Evolutionary conservation across 2,797 vertebrate genomes (phyloP).

Genomic region (Gymnodraco acuticeps): DNA sequence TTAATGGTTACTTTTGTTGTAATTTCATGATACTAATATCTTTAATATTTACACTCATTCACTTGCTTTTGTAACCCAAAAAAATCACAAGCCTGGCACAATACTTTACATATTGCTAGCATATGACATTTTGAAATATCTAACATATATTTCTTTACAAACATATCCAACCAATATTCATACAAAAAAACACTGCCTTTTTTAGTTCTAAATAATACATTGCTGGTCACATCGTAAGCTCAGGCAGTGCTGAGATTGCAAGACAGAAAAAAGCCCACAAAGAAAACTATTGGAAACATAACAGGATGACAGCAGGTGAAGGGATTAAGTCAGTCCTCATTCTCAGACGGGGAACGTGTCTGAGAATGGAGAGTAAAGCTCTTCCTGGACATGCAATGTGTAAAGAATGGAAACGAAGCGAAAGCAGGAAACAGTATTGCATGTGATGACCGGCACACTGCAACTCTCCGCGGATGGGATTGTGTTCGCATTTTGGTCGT

Average conservation of each 20-base stretch:
- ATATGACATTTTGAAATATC: constrained; percentile 92
- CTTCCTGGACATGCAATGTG: constrained; percentile 83
- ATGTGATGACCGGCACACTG: constrained; percentile 65
- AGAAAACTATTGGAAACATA: constrained; percentile 64
- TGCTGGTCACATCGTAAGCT: constrained; percentile 82
- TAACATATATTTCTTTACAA: constrained; percentile 92
- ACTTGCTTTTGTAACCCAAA: constrained; percentile 90
- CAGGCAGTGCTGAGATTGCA: constrained; percentile 80
- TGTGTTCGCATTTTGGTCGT: constrained; percentile 74
- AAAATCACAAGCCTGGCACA: constrained; percentile 90
- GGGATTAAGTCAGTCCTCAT: constrained; percentile 43
- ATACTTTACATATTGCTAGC: constrained; percentile 96
- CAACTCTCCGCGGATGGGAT: constrained; percentile 77
- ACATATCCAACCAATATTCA: constrained; percentile 88
- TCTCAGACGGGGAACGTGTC: constrained; percentile 29
- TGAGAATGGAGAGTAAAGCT: constrained; percentile 53
- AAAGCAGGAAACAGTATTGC: constrained; percentile 71
- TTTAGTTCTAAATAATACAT: constrained; percentile 76
- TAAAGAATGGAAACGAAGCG: constrained; percentile 75
- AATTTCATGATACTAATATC: constrained; percentile 82
- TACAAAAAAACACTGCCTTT: constrained; percentile 79
- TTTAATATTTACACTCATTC: constrained; percentile 92
- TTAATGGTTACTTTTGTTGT: constrained; percentile 77
- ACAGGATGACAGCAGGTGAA: constrained; percentile 55
- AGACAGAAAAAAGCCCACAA: constrained; percentile 71